These are phyloP conservation scores for Oncopodura yosiiana DNA, from an alignment of 1,140 invertebrate species.

Conservation along the genomic window DNA sequence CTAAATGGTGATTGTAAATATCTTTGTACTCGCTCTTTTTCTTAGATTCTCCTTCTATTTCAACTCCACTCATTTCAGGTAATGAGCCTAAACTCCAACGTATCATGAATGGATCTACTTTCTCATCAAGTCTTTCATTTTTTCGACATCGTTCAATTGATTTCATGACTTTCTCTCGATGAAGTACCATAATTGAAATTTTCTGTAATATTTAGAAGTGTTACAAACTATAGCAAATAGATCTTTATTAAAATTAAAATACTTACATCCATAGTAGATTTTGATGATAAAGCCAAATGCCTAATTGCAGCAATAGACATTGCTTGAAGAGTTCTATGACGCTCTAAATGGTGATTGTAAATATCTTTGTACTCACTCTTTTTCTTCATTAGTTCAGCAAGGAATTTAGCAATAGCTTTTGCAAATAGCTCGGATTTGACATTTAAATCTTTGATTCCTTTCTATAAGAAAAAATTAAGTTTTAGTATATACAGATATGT, in stretches of 20 bases:
- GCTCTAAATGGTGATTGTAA: too few species aligned
- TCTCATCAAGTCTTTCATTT: conserved; percentile 16
- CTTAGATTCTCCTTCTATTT: too few species aligned
- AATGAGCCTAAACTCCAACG: conserved; percentile 11
- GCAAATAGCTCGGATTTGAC: neutral
- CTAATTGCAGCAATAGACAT: neutral
- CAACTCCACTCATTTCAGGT: too few species aligned
- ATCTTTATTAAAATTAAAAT: neutral
- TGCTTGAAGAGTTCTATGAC: too few species aligned
- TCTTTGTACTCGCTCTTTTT: neutral
- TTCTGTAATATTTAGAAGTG: too few species aligned
- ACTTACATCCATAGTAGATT: conserved; percentile 14
- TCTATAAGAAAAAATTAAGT: neutral
- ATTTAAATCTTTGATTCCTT: conserved; percentile 7
- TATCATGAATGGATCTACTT: conserved; percentile 19
- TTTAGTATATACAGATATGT: neutral
- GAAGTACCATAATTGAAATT: conserved; percentile 9
- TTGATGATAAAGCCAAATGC: conserved; percentile 7
- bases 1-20: neutral
- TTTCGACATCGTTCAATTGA: conserved; percentile 22
- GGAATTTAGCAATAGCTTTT: conserved; percentile 13
- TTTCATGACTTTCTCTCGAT: conserved; percentile 4
- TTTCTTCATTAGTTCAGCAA: conserved; percentile 5
- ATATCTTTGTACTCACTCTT: neutral
- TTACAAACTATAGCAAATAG: too few species aligned